phyloP scores from a whole-genome alignment of 2,113 vertebrate genomes.

The Aspidoscelis tigris region DNA sequence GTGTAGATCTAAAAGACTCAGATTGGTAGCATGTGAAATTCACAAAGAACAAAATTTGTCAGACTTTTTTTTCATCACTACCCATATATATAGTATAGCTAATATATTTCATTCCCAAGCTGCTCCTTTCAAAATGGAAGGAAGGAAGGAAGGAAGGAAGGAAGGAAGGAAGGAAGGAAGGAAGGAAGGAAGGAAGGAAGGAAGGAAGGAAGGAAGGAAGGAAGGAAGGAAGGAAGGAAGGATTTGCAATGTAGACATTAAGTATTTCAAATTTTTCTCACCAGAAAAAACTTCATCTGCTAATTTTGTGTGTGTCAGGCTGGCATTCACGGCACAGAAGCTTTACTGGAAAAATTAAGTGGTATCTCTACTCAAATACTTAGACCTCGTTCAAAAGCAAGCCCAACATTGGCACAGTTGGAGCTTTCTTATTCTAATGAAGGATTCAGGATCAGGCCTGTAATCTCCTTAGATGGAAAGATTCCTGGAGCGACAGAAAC shows the following conservation, averaged over 20 bases:
- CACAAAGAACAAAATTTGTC: too few relatives aligned
- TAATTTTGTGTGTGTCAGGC: neutral
- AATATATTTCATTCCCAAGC: too few relatives aligned
- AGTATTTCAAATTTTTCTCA: neutral
- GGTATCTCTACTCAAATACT: neutral
- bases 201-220: too few relatives aligned
- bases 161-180: too few relatives aligned
- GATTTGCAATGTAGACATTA: neutral
- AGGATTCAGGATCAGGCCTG: constrained; percentile 13
- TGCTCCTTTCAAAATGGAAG: too few relatives aligned
- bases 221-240: too few relatives aligned
- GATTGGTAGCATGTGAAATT: too few relatives aligned
- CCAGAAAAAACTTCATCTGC: neutral
- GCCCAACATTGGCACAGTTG: neutral
- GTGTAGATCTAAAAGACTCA: too few relatives aligned
- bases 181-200: too few relatives aligned
- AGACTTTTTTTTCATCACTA: too few relatives aligned
- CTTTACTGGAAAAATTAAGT: neutral
- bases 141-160: too few relatives aligned
- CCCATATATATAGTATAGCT: too few relatives aligned
- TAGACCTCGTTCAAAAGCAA: constrained; percentile 26
- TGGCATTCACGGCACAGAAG: neutral
- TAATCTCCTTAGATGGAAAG: constrained; percentile 33
- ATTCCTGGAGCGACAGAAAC: constrained; percentile 10
- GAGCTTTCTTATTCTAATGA: constrained; percentile 4